Evolutionary conservation across 2,888 invertebrate species (phyloP).

Genomic region (Lithophane semibrunnea): DNA sequence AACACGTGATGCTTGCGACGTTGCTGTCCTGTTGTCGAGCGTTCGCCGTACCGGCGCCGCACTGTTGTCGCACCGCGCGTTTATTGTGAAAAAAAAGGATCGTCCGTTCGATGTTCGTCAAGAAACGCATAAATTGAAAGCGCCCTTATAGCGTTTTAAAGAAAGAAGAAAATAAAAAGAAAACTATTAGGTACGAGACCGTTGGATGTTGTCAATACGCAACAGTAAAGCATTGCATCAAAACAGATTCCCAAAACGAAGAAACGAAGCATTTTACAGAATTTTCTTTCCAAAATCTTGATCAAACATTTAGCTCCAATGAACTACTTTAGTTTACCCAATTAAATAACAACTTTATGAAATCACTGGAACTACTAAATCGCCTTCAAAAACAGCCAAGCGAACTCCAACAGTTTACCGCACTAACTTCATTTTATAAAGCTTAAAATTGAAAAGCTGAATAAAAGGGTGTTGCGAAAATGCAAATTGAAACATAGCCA

Average conservation of each 20-base stretch:
- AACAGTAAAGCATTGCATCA: not conserved
- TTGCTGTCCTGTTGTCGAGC: too few species aligned
- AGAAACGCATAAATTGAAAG: too few species aligned
- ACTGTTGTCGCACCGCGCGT: too few species aligned
- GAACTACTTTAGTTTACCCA: slow-evolving; percentile 12
- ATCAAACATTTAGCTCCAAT: not conserved
- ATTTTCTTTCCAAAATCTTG: not conserved
- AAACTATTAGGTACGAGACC: not conserved
- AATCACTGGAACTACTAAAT: slow-evolving; percentile 39
- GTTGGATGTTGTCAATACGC: not conserved
- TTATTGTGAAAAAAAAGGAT: too few species aligned
- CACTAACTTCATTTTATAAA: slow-evolving; percentile 49
- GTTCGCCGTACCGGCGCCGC: too few species aligned
- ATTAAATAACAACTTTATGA: slow-evolving; percentile 37
- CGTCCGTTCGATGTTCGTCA: too few species aligned
- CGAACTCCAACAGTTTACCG: slow-evolving; percentile 28
- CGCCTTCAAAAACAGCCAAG: slow-evolving; percentile 32
- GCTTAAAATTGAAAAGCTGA: slow-evolving; percentile 56
- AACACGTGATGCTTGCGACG: too few species aligned
- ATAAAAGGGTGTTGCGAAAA: slow-evolving; percentile 53
- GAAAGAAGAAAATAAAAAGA: not conserved
- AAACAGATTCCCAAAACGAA: not conserved
- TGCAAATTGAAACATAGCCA: slow-evolving; percentile 66
- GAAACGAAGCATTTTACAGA: not conserved
- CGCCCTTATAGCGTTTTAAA: not conserved